phyloP scores from a whole-genome alignment of 2,113 vertebrate genomes.

The Chlorodrepanis virens region DNA sequence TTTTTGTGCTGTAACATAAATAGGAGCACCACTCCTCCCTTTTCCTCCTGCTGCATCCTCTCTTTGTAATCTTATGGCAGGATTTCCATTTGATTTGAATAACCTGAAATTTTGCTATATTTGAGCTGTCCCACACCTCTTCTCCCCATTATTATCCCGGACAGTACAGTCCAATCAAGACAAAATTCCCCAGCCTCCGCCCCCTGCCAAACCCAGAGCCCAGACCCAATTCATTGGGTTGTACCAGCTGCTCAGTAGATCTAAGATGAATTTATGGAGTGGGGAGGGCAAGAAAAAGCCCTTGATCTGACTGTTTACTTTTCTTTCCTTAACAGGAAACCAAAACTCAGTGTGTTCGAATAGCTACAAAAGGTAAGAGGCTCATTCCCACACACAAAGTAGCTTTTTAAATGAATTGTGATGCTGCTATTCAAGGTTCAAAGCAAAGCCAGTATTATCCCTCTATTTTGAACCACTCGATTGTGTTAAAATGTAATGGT shows the following conservation, averaged over 20 bases:
- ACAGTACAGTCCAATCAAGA: background rate
- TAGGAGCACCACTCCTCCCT: background rate
- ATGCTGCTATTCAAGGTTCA: conserved; percentile 24
- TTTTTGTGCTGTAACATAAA: background rate
- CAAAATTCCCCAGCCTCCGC: background rate
- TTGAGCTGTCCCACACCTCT: background rate
- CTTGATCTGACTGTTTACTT: conserved; percentile 37
- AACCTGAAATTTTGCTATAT: background rate
- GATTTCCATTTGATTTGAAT: background rate
- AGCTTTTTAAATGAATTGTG: conserved; percentile 18
- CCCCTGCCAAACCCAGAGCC: background rate
- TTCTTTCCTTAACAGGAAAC: conserved; percentile 84
- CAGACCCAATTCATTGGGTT: background rate
- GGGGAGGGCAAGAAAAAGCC: background rate
- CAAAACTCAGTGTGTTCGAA: conserved; percentile 96
- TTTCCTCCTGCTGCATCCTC: background rate
- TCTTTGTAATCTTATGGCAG: background rate
- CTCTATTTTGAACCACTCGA: background rate
- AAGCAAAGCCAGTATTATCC: background rate
- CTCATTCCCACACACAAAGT: background rate
- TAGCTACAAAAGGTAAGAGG: conserved; percentile 96
- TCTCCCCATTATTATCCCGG: background rate
- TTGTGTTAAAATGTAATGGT: conserved; percentile 37
- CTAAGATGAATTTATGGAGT: background rate
- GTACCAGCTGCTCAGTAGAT: background rate